Evolutionary conservation across 2,797 vertebrate genomes (phyloP).

Genomic region (Pteropus rufus): DNA sequence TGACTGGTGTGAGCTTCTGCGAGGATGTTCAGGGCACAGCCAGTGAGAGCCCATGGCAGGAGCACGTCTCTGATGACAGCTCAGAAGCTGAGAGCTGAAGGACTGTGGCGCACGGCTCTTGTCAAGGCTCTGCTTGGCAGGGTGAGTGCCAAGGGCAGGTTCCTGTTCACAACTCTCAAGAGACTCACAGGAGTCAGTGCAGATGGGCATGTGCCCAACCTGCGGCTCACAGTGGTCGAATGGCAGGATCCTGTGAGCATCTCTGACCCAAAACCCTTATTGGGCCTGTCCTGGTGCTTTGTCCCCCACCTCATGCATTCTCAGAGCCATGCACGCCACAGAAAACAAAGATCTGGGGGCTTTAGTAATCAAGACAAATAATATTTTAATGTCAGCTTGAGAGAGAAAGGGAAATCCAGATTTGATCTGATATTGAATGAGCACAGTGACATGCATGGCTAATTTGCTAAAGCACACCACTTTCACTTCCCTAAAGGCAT

Average conservation of each 20-base stretch:
- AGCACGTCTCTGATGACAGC: background rate
- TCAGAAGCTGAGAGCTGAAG: background rate
- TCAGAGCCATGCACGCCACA: background rate
- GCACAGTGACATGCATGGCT: background rate
- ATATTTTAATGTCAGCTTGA: background rate
- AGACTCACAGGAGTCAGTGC: background rate
- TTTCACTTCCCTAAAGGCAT: constrained; percentile 7
- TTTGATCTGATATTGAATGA: constrained; percentile 3
- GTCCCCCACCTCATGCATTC: background rate
- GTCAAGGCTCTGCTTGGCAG: background rate
- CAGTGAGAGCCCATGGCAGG: fast-evolving
- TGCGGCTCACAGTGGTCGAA: background rate
- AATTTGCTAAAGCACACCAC: background rate
- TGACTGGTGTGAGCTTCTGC: background rate
- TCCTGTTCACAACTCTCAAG: background rate
- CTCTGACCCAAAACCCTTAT: background rate
- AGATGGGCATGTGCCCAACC: background rate
- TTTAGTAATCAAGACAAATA: background rate
- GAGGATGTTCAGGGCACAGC: background rate
- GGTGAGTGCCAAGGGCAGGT: background rate
- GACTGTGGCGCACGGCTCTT: background rate
- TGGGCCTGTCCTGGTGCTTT: background rate
- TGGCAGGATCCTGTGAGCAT: background rate
- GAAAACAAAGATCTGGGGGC: background rate
- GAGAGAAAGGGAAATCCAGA: constrained; percentile 11